phyloP scores from a whole-genome alignment of 2,888 invertebrate genomes.

The Pseudoips prasinana region DNA sequence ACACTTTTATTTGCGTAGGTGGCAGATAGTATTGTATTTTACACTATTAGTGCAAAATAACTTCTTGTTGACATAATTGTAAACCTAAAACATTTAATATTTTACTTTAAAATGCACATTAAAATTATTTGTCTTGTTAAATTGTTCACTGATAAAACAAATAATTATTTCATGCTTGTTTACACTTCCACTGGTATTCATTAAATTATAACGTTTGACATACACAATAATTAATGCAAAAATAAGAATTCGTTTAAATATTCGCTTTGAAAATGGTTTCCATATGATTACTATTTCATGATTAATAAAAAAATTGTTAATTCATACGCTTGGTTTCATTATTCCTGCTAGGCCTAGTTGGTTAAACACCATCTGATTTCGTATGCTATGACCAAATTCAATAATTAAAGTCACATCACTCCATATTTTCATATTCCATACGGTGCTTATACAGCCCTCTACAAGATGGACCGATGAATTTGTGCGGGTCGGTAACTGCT shows the following conservation, averaged over 20 bases:
- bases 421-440: no score
- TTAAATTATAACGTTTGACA: conserved; percentile 27
- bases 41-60: conserved; percentile 1
- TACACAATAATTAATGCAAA: conserved; percentile 22
- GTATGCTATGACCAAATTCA: no score
- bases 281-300: conserved; percentile 40
- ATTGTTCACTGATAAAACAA: no score
- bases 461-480: no score
- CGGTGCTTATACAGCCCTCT: no score
- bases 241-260: conserved; percentile 16
- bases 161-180: conserved; percentile 11
- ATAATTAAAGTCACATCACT: no score
- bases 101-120: conserved; percentile 5
- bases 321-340: conserved; percentile 18
- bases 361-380: no score
- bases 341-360: no score
- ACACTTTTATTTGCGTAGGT: conserved; percentile 5
- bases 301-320: conserved; percentile 43
- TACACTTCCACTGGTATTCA: conserved; percentile 6
- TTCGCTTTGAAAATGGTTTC: conserved; percentile 34
- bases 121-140: conserved; percentile 10
- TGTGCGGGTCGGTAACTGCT: no score
- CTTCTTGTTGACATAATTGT: no score
- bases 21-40: conserved; percentile 3
- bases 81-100: no score